phyloP scores from a whole-genome alignment of 2,797 vertebrate species.

The Buceros bicornis region DNA sequence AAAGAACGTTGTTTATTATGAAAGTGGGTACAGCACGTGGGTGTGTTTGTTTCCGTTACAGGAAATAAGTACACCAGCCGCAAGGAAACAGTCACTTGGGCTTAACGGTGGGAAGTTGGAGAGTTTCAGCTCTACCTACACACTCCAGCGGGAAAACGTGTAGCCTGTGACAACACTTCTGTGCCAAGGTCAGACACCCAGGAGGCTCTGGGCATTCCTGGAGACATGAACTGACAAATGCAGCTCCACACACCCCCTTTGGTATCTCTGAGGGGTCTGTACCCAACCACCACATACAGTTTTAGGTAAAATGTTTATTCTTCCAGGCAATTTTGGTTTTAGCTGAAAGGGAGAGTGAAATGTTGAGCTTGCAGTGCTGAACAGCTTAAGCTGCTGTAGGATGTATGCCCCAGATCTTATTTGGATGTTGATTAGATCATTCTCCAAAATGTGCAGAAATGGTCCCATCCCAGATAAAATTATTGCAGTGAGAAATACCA shows the following conservation, averaged over 20 bases:
- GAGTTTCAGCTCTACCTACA: background rate
- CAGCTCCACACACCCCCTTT: background rate
- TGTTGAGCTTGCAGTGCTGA: background rate
- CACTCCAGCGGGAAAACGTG: background rate
- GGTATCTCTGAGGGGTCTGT: background rate
- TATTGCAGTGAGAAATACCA: background rate
- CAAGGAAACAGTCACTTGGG: background rate
- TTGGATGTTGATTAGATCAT: background rate
- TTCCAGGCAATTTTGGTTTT: background rate
- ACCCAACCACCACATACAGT: background rate
- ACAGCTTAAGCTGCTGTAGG: background rate
- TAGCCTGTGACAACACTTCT: background rate
- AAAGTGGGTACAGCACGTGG: background rate
- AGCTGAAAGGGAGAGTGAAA: background rate
- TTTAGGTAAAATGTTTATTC: background rate
- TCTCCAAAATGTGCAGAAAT: constrained; percentile 29
- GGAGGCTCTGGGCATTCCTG: background rate
- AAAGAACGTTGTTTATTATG: background rate
- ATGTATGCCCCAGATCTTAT: background rate
- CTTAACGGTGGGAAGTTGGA: background rate
- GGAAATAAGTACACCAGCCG: background rate
- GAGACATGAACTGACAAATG: background rate
- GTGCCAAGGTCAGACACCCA: background rate
- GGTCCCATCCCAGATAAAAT: background rate
- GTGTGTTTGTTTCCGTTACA: background rate